These are phyloP conservation scores for Narcine bancroftii DNA, from an alignment of 2,113 vertebrate species.

Conservation along the genomic window DNA sequence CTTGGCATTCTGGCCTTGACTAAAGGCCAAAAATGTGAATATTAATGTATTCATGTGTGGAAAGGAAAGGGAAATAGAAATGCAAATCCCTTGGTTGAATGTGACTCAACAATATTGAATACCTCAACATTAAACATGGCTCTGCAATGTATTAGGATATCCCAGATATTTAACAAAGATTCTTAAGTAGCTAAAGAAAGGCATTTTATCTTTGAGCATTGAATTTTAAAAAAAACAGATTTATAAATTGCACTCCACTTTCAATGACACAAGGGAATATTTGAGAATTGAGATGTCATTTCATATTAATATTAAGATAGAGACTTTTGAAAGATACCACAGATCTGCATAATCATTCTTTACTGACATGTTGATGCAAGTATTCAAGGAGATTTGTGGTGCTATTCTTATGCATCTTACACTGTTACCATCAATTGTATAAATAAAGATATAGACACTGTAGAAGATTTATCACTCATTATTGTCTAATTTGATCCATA, in stretches of 20 bases:
- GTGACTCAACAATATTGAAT: not conserved
- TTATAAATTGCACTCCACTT: not conserved
- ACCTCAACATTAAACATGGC: not conserved
- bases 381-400: not conserved
- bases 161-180: not conserved
- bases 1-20: not conserved
- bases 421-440: slow-evolving; percentile 3
- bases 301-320: not conserved
- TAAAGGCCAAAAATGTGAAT: too few species aligned
- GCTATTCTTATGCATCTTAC: not conserved
- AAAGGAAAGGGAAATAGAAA: not conserved
- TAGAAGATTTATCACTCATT: not conserved
- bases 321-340: not conserved
- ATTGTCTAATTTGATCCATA: not conserved
- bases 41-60: not conserved
- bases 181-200: not conserved
- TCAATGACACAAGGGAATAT: not conserved
- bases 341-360: not conserved
- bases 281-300: not conserved
- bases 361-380: not conserved
- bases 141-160: not conserved
- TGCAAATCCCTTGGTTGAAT: not conserved
- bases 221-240: not conserved
- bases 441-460: not conserved
- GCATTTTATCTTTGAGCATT: not conserved